A percentile compares a stretch with the other conserved stretches of the same genome.
phyloP scores from a whole-genome alignment of 2,113 vertebrate genomes.

The Phoenicopterus ruber region DNA sequence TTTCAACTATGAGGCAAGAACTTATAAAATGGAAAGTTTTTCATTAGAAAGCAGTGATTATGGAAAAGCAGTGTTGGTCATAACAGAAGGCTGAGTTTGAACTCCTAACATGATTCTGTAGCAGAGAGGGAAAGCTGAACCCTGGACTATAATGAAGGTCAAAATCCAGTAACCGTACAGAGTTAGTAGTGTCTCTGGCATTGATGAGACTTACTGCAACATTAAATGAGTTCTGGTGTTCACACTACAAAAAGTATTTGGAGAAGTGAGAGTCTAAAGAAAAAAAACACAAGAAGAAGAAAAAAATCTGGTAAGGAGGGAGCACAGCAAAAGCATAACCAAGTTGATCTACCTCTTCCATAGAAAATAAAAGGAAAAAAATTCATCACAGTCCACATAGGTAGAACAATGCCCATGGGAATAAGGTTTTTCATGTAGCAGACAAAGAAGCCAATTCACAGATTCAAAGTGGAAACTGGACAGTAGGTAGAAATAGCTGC shows the following conservation, averaged over 20 bases:
- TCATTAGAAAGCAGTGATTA: background rate
- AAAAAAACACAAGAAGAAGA: background rate
- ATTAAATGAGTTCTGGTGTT: background rate
- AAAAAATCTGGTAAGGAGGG: background rate
- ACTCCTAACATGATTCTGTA: background rate
- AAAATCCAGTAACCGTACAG: background rate
- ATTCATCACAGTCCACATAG: background rate
- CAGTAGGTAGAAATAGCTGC: constrained; percentile 46
- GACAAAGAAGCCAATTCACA: constrained; percentile 52
- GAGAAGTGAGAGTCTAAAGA: background rate
- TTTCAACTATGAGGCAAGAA: constrained; percentile 19
- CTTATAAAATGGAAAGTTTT: constrained; percentile 10
- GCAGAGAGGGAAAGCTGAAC: background rate
- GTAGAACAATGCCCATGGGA: constrained; percentile 20
- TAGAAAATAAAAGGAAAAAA: background rate
- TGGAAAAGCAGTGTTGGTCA: background rate
- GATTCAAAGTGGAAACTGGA: constrained; percentile 38
- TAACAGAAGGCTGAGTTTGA: background rate
- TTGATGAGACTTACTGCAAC: background rate
- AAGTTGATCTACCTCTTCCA: background rate
- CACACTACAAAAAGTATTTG: background rate
- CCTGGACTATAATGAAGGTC: background rate
- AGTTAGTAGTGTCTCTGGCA: background rate
- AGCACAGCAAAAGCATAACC: background rate
- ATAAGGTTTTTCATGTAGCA: background rate